Evolutionary conservation across 2,113 vertebrate genomes (phyloP).

Genomic region (Anoplopoma fimbria): DNA sequence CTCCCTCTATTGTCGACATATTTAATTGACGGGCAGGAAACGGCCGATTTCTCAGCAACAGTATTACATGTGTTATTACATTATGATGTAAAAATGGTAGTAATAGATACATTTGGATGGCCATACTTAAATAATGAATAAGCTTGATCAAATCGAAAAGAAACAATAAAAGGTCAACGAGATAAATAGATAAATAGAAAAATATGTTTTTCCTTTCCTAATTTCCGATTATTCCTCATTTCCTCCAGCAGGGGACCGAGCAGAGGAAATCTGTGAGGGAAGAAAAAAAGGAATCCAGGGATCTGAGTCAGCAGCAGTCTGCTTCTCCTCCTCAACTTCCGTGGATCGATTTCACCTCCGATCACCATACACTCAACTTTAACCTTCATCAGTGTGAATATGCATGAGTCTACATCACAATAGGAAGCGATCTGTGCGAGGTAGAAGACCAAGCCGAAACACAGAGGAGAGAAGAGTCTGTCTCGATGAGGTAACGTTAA

Average conservation of each 20-base stretch:
- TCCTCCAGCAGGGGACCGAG: conserved; percentile 68
- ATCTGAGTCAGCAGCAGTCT: conserved; percentile 62
- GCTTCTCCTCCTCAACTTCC: conserved; percentile 55
- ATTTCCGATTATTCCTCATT: conserved; percentile 27
- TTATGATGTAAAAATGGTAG: background rate
- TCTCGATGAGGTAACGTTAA: conserved; percentile 44
- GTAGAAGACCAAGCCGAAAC: background rate
- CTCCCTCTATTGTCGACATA: conserved; percentile 18
- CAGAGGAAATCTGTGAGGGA: conserved; percentile 51
- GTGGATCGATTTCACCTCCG: conserved; percentile 27
- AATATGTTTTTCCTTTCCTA: background rate
- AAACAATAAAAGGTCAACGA: background rate
- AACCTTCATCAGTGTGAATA: background rate
- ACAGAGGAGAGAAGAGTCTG: background rate
- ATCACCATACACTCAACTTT: background rate
- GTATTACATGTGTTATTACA: background rate
- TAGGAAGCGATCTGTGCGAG: background rate
- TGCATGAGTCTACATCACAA: background rate
- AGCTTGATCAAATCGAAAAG: background rate
- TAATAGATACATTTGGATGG: background rate
- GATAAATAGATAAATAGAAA: conserved; percentile 3
- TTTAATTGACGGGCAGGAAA: background rate
- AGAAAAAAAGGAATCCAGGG: conserved; percentile 30
- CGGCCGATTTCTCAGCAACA: background rate
- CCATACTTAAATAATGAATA: background rate